phyloP scores from a whole-genome alignment of 2,888 invertebrate genomes.

The Electrophaes corylata region DNA sequence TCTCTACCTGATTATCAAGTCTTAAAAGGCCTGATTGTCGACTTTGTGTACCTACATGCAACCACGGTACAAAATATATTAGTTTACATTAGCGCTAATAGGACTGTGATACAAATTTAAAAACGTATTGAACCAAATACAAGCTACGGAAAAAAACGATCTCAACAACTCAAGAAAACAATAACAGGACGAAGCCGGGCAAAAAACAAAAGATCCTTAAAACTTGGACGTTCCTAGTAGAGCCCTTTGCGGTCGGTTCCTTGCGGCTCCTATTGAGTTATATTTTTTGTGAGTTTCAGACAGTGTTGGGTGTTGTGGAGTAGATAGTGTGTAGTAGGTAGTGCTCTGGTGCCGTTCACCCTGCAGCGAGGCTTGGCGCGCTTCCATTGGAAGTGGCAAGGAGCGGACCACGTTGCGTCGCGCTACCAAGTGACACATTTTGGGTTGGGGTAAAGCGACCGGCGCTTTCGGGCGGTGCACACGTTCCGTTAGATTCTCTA shows the following conservation, averaged over 20 bases:
- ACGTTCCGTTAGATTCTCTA: constrained; percentile 83
- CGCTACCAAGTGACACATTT: constrained; percentile 78
- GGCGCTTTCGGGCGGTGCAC: constrained; percentile 81
- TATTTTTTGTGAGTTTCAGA: constrained; percentile 55
- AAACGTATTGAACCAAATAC: not conserved
- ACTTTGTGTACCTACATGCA: too few species aligned
- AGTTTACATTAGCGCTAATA: too few species aligned
- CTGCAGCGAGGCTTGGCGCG: constrained; percentile 48
- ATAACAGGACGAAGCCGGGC: constrained; percentile 22
- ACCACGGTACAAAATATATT: too few species aligned
- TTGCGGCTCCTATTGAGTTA: constrained; percentile 52
- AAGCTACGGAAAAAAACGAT: constrained; percentile 20
- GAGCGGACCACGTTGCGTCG: constrained; percentile 53
- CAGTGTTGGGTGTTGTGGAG: constrained; percentile 47
- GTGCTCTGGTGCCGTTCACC: constrained; percentile 64
- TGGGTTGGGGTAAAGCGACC: constrained; percentile 76
- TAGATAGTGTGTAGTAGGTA: constrained; percentile 42
- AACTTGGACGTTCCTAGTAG: constrained; percentile 52
- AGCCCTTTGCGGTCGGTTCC: constrained; percentile 48
- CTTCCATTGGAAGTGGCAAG: constrained; percentile 52
- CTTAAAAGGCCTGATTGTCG: too few species aligned
- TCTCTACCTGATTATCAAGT: too few species aligned
- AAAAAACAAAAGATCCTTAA: constrained; percentile 47
- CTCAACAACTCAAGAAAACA: constrained; percentile 24
- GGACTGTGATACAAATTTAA: not conserved